Conservation (phyloP, 2,113 vertebrate species). For the Otus sunia region DNA sequence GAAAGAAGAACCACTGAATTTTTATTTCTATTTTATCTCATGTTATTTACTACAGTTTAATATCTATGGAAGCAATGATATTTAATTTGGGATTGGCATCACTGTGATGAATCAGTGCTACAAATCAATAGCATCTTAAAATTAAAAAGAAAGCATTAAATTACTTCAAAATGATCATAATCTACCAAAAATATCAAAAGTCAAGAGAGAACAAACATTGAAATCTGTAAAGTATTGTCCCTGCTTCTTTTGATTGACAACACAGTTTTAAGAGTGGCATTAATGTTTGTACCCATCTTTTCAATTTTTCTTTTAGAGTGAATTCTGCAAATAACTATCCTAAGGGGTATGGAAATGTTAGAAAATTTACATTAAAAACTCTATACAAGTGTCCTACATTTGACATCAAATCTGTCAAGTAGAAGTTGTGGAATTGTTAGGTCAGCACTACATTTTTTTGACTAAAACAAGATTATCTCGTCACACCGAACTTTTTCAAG, state of each 20-base stretch:
- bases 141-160: not conserved
- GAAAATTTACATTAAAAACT: not conserved
- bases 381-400: not conserved
- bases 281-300: not conserved
- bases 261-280: not conserved
- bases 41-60: not conserved
- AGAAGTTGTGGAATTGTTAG: not conserved
- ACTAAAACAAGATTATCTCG: not conserved
- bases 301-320: not conserved
- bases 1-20: not conserved
- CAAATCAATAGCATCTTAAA: not conserved
- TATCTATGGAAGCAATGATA: not conserved
- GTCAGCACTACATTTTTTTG: not conserved
- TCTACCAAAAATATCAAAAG: not conserved
- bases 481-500: conserved; percentile 27
- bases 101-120: not conserved
- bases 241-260: not conserved
- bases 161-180: not conserved
- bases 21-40: not conserved
- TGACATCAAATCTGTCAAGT: not conserved
- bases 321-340: not conserved
- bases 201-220: not conserved
- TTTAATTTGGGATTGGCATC: not conserved
- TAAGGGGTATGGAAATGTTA: not conserved
- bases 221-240: not conserved